Evolutionary conservation across 2,113 vertebrate genomes (phyloP), one percentile per base, ranked within the genome.

Genomic region (Lichenostomus cassidix): DNA sequence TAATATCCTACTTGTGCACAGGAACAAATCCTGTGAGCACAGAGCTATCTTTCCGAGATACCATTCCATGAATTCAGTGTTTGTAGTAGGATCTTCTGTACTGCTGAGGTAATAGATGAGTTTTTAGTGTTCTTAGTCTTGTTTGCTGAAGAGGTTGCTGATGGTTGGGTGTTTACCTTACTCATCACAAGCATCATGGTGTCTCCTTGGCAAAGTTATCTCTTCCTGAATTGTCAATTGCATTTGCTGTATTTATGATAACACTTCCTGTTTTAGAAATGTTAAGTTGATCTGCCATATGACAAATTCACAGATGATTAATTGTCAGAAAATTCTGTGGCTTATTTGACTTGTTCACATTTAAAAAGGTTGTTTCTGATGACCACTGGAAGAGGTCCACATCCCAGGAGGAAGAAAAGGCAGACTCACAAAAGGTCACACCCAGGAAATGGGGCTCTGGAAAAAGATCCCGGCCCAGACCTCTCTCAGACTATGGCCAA

Each of bases 401-500:
- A 42, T 87, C 95, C 24, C 97, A 96, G 58, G 98, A 98, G 69
- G 98, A 98, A 91, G 98, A 98, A 55, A 97, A 92, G 78, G 52
- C 91, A 7, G 97, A 98, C 24, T 67, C 84, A 28, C 98, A 97
- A 76, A 98, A 95, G 62, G 92, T 80, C 69, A 94, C 71, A 82
- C 85, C 58, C 68, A 98, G 96, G 98, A 98, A 94, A 92, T 98
- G 97, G 98, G 98, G 94, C 86, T 98, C 97, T 95, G 98, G 97
- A 84, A 97, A 64, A 97, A 98, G 97, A 83, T 93, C 97, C 1
- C 97, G 98, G 70, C 99, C 99, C 37, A 98, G 99, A 56, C 99
- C 99, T 10, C 97, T 99, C 67, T 99, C 99, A 17, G 99, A 99
- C 97, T 99, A 99, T 14, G 98, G 98, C 46, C 99, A 99, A 87